Evolutionary conservation across 2,888 invertebrate genomes (phyloP).

Genomic region (Drosophila subquinaria): DNA sequence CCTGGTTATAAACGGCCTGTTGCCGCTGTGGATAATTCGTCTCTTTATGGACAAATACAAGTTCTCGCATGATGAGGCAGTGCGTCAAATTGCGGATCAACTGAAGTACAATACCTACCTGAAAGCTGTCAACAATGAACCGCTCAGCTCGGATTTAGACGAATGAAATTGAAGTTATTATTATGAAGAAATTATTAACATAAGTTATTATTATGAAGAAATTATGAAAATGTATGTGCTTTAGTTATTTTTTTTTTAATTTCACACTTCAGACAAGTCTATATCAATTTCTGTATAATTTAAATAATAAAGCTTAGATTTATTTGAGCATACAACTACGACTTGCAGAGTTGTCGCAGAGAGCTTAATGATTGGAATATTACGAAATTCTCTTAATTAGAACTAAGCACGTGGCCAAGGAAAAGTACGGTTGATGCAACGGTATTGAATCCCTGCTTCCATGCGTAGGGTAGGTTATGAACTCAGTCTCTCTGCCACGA

Average conservation of each 20-base stretch:
- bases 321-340: constrained; percentile 37
- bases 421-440: constrained; percentile 66
- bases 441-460: constrained; percentile 32
- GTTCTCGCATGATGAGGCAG: constrained; percentile 68
- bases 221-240: constrained; percentile 15
- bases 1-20: constrained; percentile 78
- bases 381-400: constrained; percentile 65
- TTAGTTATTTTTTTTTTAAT: constrained; percentile 17
- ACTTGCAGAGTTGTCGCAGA: constrained; percentile 32
- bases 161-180: constrained; percentile 8
- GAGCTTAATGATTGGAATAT: constrained; percentile 33
- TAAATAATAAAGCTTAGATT: constrained; percentile 19
- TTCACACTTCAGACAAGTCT: constrained; percentile 21
- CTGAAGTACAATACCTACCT: constrained; percentile 67
- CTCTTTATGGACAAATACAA: constrained; percentile 80
- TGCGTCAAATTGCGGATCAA: constrained; percentile 75
- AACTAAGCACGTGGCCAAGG: constrained; percentile 51
- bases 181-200: too few species aligned
- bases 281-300: constrained; percentile 19
- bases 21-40: constrained; percentile 82
- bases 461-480: constrained; percentile 37
- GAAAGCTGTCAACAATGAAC: constrained; percentile 55
- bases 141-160: constrained; percentile 47
- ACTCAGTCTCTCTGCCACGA: constrained; percentile 77
- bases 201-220: too few species aligned